Evolutionary conservation across 1,140 invertebrate genomes (phyloP), one percentile per base, ranked within the genome.

Genomic region (Rhizoglyphus robini): DNA sequence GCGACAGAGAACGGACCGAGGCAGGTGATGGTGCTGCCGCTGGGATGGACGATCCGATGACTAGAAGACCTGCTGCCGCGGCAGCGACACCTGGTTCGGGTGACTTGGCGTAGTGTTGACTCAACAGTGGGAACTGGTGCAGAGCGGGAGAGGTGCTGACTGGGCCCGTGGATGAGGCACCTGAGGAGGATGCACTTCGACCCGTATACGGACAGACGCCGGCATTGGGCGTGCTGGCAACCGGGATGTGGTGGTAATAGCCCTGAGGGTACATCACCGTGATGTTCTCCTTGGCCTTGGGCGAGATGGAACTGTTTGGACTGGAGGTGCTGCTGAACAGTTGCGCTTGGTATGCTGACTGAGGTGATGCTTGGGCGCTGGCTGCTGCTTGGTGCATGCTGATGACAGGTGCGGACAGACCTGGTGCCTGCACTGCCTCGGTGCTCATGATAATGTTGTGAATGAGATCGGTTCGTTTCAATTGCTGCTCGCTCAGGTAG

Each of bases 381-480:
- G 58, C 29, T 32, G 54, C 11, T 32, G 11, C 54, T n/a, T n/a
- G n/a, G n/a, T n/a, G n/a, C n/a, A n/a, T n/a, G n/a, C n/a, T n/a
- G 51, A 32, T 25, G 51, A 60, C 13, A 27, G 18, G 47, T 46
- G 31, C 27, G 15, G 34, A 20, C 20, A n/a, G 15, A 25, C 27
- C 34, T 27, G 61, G 13, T 18, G 38, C 18, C 8, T 47, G 34
- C 18, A 34, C 49, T 1, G 57, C 23, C 34, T 66, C 63, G 1
- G 38, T 61, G 20, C 36, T 59, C 63, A 89, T 88, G 73, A 91
- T 87, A 73, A 88, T 90, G 73, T 87, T 88, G 74, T 90, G 87
- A 70, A 91, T 89, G 67, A 90, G 86, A 73, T 90, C 88, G 36
- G 87, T 87, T 70, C 87, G 83, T 75, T 90, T 90, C 74, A 88